Base-by-base conservation (phyloP, 2,888 invertebrate species). In the Sericinus montela region DNA sequence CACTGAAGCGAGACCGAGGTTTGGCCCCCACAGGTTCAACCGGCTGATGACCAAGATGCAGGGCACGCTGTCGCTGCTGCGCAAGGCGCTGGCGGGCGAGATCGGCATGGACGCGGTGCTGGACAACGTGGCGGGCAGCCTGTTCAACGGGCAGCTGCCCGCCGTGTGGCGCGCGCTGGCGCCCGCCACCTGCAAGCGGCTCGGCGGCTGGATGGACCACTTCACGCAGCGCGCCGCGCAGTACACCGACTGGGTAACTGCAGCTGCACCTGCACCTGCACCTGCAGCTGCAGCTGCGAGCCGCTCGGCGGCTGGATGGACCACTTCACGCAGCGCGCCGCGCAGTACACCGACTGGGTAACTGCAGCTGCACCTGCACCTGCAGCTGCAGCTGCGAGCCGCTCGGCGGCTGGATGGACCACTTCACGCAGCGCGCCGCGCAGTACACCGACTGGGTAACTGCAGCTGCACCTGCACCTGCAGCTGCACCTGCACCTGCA, bases 171-270 rank as follows among this genome's bases (percentile, higher is more conserved):
- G 94, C 14, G 90, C 90, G 54, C 83, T 97, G 38, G 94, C 96
- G 4, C 97, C 98, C 5, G 94, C 91, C 54, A 97, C 97, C 0
- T 93, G 94, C 68, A 98, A 97, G 78, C 93, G 90, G 50, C 90
- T 98, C 1, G 96, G 94, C 5, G 93, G 93, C 19, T 98, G 98
- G 98, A 94, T 98, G 91, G 93, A 94, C 47, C 96, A 97, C 79
- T 96, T 97, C 69, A 91, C 91, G 23, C 81, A 81, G 11, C 81
- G 96, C 59, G 91, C 93, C 55, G 85, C 89, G 42, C 96, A 96
- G 75, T 96, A 95, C 67, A 90, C 90, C 1, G 86, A 90, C 60
- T 96, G 96, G 96, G 95, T 95, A 28, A 19, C 19, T n/a, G n/a
- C n/a, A n/a, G n/a, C n/a, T n/a, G n/a, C n/a, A n/a, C n/a, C n/a